A percentile compares a stretch with the other conserved stretches of the same genome.
Conservation (phyloP, 2,797 vertebrate species). For the Propithecus deckenii region DNA sequence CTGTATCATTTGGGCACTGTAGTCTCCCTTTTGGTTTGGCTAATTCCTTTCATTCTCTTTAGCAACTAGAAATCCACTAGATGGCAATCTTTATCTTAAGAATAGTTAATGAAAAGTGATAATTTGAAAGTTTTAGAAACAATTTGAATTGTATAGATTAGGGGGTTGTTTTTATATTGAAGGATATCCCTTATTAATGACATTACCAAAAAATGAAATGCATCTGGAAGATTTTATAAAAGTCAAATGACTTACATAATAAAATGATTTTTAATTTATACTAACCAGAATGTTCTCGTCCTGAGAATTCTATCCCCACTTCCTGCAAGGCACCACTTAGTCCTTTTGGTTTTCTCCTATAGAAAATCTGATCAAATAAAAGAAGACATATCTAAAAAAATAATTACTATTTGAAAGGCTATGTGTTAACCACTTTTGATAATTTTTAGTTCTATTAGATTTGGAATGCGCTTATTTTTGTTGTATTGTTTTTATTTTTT, state of each 20-base stretch:
- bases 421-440: background rate
- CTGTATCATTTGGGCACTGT: background rate
- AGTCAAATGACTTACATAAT: constrained; percentile 29
- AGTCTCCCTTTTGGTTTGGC: background rate
- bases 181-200: constrained; percentile 34
- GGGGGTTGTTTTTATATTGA: background rate
- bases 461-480: background rate
- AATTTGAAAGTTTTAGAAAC: constrained; percentile 19
- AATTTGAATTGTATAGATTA: constrained; percentile 35
- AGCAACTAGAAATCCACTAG: constrained; percentile 37
- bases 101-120: background rate
- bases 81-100: constrained; percentile 10
- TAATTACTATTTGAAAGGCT: background rate
- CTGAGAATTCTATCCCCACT: constrained; percentile 94
- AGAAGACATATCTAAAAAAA: background rate
- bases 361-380: constrained; percentile 89
- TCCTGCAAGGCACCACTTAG: constrained; percentile 95
- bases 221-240: background rate
- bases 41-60: constrained; percentile 24
- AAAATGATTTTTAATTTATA: constrained; percentile 46
- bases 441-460: constrained; percentile 44
- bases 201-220: background rate
- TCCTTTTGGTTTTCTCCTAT: constrained; percentile 94
- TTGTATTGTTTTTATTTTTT: background rate
- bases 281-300: constrained; percentile 95